A percentile compares a stretch with the other conserved stretches of the same genome.
phyloP scores from a whole-genome alignment of 1,140 invertebrate genomes.

The Calephelis nemesis region DNA sequence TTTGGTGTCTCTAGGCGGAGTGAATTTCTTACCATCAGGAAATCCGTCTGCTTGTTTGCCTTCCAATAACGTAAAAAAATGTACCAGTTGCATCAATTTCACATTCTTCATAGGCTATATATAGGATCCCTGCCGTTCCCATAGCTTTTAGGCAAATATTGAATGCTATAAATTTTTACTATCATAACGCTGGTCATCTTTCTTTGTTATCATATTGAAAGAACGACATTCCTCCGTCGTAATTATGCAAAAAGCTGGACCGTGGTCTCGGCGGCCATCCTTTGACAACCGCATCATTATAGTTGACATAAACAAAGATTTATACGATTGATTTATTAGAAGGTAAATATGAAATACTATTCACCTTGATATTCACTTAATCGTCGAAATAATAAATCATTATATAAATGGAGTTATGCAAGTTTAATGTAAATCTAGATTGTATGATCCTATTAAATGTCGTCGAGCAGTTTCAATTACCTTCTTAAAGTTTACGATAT shows the following conservation, averaged over 20 bases:
- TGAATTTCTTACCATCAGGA: too few species aligned
- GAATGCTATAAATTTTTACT: conserved; percentile 62
- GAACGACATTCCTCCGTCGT: conserved; percentile 67
- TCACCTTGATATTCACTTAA: conserved; percentile 40
- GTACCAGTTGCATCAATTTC: too few species aligned
- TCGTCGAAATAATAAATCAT: conserved; percentile 39
- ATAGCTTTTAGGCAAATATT: conserved; percentile 40
- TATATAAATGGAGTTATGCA: conserved; percentile 22
- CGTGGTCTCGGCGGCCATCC: conserved; percentile 60
- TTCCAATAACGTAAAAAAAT: too few species aligned
- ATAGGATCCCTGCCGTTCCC: conserved; percentile 36
- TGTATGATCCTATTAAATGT: conserved; percentile 23
- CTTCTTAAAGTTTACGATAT: conserved; percentile 22
- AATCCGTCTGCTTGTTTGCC: too few species aligned
- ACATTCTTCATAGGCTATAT: too few species aligned
- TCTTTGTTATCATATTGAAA: conserved; percentile 76
- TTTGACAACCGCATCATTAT: conserved; percentile 75
- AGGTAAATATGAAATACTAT: conserved; percentile 69
- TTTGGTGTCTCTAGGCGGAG: too few species aligned
- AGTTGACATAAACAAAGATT: conserved; percentile 75
- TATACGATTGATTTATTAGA: conserved; percentile 71
- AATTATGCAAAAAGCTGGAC: conserved; percentile 78
- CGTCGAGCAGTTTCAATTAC: conserved; percentile 19
- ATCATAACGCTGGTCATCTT: conserved; percentile 71
- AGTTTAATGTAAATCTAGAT: conserved; percentile 22